Percentiles rank a stretch among this genome's conserved stretches.
These are phyloP conservation scores for Euspilapteryx auroguttella DNA, from an alignment of 2,888 invertebrate genomes.

Conservation along the genomic window DNA sequence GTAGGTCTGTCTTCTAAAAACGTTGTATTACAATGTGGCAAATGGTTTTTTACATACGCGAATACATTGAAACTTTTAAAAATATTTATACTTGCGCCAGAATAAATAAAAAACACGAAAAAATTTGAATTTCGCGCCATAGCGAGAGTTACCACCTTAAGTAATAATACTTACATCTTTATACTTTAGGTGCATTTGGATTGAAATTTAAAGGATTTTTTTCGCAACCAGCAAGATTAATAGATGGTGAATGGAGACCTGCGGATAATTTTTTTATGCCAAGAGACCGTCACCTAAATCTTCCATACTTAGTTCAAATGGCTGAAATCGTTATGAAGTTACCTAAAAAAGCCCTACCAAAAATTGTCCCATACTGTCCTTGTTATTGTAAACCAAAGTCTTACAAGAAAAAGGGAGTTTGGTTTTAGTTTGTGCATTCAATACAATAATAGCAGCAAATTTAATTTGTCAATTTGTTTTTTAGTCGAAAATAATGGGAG, in stretches of 20 bases:
- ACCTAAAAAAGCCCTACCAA: conserved; percentile 20
- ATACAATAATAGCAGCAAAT: conserved; percentile 3
- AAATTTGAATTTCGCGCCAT: no score
- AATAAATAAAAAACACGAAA: no score
- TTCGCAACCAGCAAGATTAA: conserved; percentile 57
- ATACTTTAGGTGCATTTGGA: conserved; percentile 61
- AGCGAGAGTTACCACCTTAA: no score
- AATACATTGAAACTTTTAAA: no score
- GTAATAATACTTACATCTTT: no score
- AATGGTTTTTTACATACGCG: no score
- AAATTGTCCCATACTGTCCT: conserved; percentile 16
- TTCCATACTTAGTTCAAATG: conserved; percentile 30
- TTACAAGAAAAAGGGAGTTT: conserved; percentile 14
- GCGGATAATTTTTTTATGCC: conserved; percentile 28
- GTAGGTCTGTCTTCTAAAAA: no score
- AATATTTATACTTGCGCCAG: no score
- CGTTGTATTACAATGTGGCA: no score
- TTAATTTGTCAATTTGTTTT: no score
- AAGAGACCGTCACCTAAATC: conserved; percentile 28
- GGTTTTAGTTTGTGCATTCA: conserved; percentile 9
- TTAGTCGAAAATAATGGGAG: no score
- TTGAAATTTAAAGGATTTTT: conserved; percentile 52
- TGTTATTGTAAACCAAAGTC: conserved; percentile 22
- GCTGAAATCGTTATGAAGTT: conserved; percentile 22
- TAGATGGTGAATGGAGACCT: conserved; percentile 43